phyloP scores from a whole-genome alignment of 2,113 vertebrate species.

The Mustelus asterias region DNA sequence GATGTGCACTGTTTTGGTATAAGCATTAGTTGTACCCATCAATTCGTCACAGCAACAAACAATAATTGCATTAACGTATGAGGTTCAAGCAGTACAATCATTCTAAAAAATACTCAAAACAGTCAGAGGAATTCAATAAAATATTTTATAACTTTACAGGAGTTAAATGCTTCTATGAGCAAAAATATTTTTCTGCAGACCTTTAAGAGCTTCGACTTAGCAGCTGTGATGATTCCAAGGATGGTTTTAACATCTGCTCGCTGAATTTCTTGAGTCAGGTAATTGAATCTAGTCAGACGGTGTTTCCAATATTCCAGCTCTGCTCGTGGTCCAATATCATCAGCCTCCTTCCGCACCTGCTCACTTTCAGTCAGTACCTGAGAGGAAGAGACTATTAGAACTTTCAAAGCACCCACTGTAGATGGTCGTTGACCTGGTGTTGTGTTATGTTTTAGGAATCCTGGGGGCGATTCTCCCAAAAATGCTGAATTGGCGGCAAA shows the following conservation, averaged over 20 bases:
- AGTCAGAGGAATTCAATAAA: background rate
- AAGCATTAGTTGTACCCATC: background rate
- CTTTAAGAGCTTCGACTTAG: conserved; percentile 27
- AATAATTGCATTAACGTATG: background rate
- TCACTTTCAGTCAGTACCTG: conserved; percentile 27
- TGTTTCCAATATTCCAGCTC: conserved; percentile 28
- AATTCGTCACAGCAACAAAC: background rate
- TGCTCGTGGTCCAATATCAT: conserved; percentile 19
- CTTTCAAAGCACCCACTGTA: background rate
- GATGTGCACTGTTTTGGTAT: background rate
- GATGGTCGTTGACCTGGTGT: background rate
- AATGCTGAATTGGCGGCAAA: too few relatives aligned
- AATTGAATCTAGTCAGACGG: conserved; percentile 5
- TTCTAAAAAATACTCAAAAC: background rate
- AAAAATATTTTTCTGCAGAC: background rate
- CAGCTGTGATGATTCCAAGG: conserved; percentile 27
- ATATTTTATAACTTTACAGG: background rate
- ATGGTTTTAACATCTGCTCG: conserved; percentile 9
- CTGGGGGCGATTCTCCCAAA: too few relatives aligned
- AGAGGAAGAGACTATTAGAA: background rate
- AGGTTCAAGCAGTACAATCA: background rate
- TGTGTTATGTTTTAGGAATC: background rate
- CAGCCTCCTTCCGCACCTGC: conserved; percentile 20
- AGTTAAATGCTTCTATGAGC: background rate
- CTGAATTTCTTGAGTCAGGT: conserved; percentile 3